phyloP scores from a whole-genome alignment of 2,797 vertebrate species.

The Girardinus metallicus region DNA sequence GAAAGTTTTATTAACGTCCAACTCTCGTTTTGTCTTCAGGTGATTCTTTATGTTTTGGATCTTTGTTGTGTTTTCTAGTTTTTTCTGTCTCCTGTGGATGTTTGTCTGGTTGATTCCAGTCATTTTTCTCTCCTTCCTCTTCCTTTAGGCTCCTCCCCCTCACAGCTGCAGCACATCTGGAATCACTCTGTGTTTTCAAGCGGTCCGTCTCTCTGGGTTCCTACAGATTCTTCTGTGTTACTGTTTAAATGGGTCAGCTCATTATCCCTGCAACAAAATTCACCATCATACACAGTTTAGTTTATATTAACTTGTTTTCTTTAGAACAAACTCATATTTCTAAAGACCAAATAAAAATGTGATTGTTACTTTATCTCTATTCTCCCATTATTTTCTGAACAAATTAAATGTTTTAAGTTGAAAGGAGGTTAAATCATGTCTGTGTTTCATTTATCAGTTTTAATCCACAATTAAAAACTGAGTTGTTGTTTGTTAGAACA shows the following conservation, averaged over 20 bases:
- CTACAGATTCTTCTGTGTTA: not conserved
- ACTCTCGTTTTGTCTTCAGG: not conserved
- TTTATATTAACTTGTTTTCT: not conserved
- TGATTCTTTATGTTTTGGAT: not conserved
- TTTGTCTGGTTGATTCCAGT: not conserved
- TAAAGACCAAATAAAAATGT: not conserved
- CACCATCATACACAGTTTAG: not conserved
- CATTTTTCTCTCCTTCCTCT: not conserved
- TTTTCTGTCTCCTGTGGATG: not conserved
- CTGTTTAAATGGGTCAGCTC: fast-evolving
- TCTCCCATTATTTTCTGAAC: not conserved
- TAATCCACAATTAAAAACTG: too few relatives aligned
- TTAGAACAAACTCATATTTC: not conserved
- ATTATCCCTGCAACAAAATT: not conserved
- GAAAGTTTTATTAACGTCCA: not conserved
- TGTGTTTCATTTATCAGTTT: too few relatives aligned
- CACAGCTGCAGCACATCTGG: too few relatives aligned
- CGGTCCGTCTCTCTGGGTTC: fast-evolving
- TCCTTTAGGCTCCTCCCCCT: not conserved
- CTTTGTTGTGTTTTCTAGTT: not conserved
- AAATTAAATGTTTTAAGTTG: not conserved
- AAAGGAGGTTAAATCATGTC: not conserved
- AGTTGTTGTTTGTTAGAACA: too few relatives aligned
- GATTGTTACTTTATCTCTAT: not conserved
- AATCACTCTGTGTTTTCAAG: not conserved